Percentiles rank a stretch among this genome's conserved stretches.
Conservation (phyloP, 2,888 invertebrate genomes). For the Limenitis camilla region DNA sequence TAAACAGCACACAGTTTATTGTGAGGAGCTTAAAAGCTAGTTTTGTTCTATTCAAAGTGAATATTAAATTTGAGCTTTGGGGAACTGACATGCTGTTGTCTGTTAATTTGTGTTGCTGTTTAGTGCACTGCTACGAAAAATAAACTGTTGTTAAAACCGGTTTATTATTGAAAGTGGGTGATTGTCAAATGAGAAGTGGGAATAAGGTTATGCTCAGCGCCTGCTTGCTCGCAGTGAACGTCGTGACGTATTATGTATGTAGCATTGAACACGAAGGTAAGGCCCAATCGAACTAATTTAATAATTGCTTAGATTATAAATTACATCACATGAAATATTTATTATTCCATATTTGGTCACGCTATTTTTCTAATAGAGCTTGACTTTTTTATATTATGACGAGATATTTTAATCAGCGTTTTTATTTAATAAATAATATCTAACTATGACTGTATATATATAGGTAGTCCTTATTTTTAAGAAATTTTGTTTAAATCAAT, state of each 20-base stretch:
- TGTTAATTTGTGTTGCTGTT: conserved; percentile 3
- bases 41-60: conserved; percentile 1
- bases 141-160: conserved; percentile 55
- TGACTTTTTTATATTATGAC: too few relatives aligned
- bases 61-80: conserved; percentile 1
- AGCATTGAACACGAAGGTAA: conserved; percentile 65
- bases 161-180: conserved; percentile 63
- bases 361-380: too few relatives aligned
- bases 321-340: not conserved
- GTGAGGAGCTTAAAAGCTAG: conserved; percentile 6
- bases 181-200: conserved; percentile 43
- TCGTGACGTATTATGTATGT: conserved; percentile 33
- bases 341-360: not conserved
- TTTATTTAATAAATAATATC: too few relatives aligned
- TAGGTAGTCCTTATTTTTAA: too few relatives aligned
- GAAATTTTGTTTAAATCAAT: too few relatives aligned
- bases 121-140: conserved; percentile 29
- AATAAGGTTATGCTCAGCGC: conserved; percentile 35
- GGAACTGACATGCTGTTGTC: not conserved
- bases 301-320: conserved; percentile 28
- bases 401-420: too few relatives aligned
- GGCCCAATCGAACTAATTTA: conserved; percentile 52
- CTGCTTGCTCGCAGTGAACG: conserved; percentile 37
- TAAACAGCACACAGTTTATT: conserved; percentile 1
- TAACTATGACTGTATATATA: too few relatives aligned